phyloP scores from a whole-genome alignment of 2,888 invertebrate species.

The Slavum lentiscoides region DNA sequence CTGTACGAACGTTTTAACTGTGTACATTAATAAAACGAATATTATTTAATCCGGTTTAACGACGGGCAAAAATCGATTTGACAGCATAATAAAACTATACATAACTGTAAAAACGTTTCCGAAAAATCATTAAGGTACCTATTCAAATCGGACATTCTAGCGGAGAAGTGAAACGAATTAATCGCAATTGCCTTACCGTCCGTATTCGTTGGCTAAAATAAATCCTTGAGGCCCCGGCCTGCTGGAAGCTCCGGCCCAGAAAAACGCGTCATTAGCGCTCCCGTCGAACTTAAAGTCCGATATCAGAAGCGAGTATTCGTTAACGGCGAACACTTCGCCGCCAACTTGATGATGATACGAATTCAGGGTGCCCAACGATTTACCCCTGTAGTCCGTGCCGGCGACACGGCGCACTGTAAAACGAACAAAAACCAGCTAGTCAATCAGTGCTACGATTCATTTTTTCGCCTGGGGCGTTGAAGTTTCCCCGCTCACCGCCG shows the following conservation, averaged over 20 bases:
- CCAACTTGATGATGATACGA: conserved; percentile 90
- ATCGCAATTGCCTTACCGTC: conserved; percentile 67
- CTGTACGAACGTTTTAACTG: neutral
- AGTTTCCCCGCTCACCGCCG: conserved; percentile 23
- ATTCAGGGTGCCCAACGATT: conserved; percentile 81
- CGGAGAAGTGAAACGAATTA: neutral
- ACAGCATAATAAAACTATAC: neutral
- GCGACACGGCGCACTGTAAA: conserved; percentile 59
- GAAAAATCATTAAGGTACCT: no score
- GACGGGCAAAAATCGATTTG: neutral
- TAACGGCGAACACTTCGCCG: conserved; percentile 86
- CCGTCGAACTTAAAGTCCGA: conserved; percentile 87
- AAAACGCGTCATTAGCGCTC: conserved; percentile 87
- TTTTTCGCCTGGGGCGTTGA: neutral
- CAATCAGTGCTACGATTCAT: neutral
- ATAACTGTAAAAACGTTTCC: neutral
- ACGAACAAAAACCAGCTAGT: neutral
- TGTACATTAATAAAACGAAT: no score
- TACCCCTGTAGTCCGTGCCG: conserved; percentile 71
- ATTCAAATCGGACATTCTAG: no score
- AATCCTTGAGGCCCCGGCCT: conserved; percentile 89
- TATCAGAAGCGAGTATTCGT: conserved; percentile 79
- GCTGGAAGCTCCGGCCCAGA: conserved; percentile 88
- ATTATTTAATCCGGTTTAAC: no score
- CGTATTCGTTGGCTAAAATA: conserved; percentile 84